Evolutionary conservation across 2,888 invertebrate species (phyloP).

Genomic region (Blera fallax): DNA sequence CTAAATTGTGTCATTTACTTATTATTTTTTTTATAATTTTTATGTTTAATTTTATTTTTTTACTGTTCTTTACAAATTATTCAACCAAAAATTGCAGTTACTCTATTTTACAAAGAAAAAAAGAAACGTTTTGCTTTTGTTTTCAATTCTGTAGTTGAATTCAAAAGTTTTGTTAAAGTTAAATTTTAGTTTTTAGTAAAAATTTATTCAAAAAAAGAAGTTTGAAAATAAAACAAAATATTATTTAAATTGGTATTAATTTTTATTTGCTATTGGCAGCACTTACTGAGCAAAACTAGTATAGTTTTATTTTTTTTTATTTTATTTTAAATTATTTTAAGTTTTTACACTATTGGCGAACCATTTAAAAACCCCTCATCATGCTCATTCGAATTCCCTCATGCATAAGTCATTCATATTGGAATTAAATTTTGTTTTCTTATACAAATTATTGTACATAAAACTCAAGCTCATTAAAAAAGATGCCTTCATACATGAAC

Average conservation of each 20-base stretch:
- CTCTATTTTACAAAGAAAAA: slow-evolving; percentile 40
- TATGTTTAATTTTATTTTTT: slow-evolving; percentile 16
- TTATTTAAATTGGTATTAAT: slow-evolving; percentile 49
- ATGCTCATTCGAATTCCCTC: slow-evolving; percentile 24
- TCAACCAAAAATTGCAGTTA: slow-evolving; percentile 29
- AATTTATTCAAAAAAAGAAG: slow-evolving; percentile 14
- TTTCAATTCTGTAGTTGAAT: slow-evolving; percentile 67
- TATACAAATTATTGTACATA: slow-evolving; percentile 46
- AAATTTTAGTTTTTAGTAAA: slow-evolving; percentile 8
- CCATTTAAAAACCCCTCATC: slow-evolving; percentile 37
- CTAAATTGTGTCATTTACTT: slow-evolving; percentile 64
- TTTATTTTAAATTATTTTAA: background rate
- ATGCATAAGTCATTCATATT: slow-evolving; percentile 56
- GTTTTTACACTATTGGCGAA: slow-evolving; percentile 11
- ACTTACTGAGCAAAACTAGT: slow-evolving; percentile 64
- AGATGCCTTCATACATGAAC: slow-evolving; percentile 54
- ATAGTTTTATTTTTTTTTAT: slow-evolving; percentile 24
- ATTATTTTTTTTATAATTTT: slow-evolving; percentile 9
- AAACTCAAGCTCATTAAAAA: slow-evolving; percentile 21
- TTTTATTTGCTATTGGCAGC: slow-evolving; percentile 72
- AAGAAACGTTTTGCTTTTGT: slow-evolving; percentile 58
- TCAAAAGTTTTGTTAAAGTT: slow-evolving; percentile 52
- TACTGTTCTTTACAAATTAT: slow-evolving; percentile 6
- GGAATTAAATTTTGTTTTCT: background rate
- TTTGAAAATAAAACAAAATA: no score